phyloP scores from a whole-genome alignment of 2,888 invertebrate species.

The Scrobipalpa atriplicella region DNA sequence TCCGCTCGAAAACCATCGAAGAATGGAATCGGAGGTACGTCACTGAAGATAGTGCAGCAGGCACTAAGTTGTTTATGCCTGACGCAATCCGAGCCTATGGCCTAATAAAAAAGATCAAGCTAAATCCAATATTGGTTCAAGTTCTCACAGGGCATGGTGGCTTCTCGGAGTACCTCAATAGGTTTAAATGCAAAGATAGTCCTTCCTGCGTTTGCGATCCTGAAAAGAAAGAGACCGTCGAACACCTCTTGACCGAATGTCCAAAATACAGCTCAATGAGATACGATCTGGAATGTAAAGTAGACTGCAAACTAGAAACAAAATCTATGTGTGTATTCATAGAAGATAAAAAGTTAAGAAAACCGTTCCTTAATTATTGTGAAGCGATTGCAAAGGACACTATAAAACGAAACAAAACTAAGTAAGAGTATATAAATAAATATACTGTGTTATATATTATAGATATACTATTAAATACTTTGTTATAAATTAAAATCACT shows the following conservation, averaged over 20 bases:
- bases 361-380: too few species aligned
- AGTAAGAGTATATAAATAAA: too few species aligned
- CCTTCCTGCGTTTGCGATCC: constrained; percentile 31
- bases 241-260: constrained; percentile 1
- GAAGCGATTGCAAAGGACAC: too few species aligned
- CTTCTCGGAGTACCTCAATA: constrained; percentile 10
- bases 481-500: background rate
- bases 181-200: constrained; percentile 24
- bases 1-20: too few species aligned
- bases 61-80: constrained; percentile 22
- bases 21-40: constrained; percentile 20
- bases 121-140: background rate
- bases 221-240: background rate
- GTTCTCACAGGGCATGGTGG: constrained; percentile 26
- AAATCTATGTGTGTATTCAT: too few species aligned
- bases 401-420: too few species aligned
- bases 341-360: too few species aligned
- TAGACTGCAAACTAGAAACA: too few species aligned
- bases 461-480: too few species aligned
- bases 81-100: constrained; percentile 13
- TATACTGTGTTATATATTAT: too few species aligned
- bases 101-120: background rate
- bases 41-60: background rate
- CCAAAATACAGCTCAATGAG: too few species aligned
- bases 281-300: too few species aligned